Conservation (phyloP, 1,140 invertebrate species). For the Brachionus rubens region DNA sequence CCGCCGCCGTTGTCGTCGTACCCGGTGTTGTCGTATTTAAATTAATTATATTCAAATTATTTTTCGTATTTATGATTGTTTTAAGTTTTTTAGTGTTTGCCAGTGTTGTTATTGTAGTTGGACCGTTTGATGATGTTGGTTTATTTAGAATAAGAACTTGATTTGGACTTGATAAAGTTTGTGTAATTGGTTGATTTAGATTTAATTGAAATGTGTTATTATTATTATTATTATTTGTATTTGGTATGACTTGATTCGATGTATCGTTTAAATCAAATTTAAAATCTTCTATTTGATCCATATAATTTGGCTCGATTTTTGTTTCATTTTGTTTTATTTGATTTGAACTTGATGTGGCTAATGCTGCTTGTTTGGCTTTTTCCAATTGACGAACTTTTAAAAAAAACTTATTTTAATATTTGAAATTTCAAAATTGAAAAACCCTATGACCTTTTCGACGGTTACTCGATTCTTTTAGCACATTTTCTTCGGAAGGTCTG, state of each 20-base stretch:
- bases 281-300: background rate
- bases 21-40: background rate
- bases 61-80: conserved; percentile 44
- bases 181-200: conserved; percentile 60
- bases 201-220: conserved; percentile 70
- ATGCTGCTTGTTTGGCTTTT: background rate
- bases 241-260: background rate
- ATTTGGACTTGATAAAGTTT: conserved; percentile 63
- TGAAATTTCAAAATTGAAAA: too few relatives aligned
- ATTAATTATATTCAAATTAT: conserved; percentile 41
- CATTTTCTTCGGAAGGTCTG: too few relatives aligned
- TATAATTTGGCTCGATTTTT: background rate
- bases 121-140: conserved; percentile 44
- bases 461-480: too few relatives aligned
- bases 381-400: conserved; percentile 25
- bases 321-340: background rate
- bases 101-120: conserved; percentile 26
- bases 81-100: conserved; percentile 43
- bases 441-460: too few relatives aligned
- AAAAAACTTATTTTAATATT: background rate
- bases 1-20: background rate
- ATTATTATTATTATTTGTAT: background rate
- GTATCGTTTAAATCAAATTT: conserved; percentile 5
- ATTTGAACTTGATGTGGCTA: background rate
- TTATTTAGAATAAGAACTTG: conserved; percentile 57